Base-by-base conservation (phyloP, 2,113 vertebrate species). In the Percopsis transmontana region DNA sequence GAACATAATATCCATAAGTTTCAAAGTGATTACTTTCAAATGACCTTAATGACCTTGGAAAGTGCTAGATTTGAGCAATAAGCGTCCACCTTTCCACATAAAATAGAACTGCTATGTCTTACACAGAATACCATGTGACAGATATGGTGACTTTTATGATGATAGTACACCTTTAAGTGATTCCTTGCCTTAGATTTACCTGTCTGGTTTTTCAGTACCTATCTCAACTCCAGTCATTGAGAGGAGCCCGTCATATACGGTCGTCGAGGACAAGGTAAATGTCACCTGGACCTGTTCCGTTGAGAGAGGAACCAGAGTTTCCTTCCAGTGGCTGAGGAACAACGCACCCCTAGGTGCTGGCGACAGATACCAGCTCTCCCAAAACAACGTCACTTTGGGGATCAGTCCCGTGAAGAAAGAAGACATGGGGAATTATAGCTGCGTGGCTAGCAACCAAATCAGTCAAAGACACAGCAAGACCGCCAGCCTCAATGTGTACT, bases 241-340 rank as follows among this genome's bases (percentile, higher is more conserved):
- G 41, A 90, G 83, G 86, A 88, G 51, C 20, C 89, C 90, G 1
- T 67, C 65, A 0, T 45, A 82, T 5, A 74, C 87, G 19, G 84
- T 92, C 0, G 76, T 93, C 5, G 93, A 94, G 65, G 90, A 94
- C 73, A 72, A 80, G 44, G 88, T 87, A 2, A 92, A 93, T 9
- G 86, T 91, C 1, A 93, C 91, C 1, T 86, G 73, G 88, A 87
- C 66, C 24, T 94, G 93, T 68, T 81, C 83, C 8, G 91, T 91
- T 13, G 64, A 85, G n/a, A 86, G 21, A 14, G 91, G 92, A 42
- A 90, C 92, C 14, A 79, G 85, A 21, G 88, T 93, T 23, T 70
- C 18, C 40, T 93, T 87, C 67, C 76, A 81, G 73, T 94, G 93
- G 93, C 61, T 88, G 2, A 84, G 77, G 77, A 78, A 90, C 66